These are phyloP conservation scores for Xyrauchen texanus DNA, from an alignment of 2,113 vertebrate genomes.

Conservation along the genomic window DNA sequence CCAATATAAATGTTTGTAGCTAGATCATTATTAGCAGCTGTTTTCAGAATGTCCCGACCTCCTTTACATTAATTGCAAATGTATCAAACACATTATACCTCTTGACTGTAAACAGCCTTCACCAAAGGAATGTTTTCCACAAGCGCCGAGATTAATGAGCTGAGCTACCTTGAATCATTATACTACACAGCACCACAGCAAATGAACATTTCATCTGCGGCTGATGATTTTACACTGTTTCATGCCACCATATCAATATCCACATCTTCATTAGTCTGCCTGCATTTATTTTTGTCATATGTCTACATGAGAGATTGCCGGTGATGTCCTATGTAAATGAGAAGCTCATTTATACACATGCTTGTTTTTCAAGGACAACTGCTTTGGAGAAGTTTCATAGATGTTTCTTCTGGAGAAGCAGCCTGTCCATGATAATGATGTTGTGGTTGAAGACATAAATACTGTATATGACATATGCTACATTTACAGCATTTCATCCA, in stretches of 20 bases:
- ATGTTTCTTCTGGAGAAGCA: conserved; percentile 50
- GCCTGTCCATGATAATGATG: not conserved
- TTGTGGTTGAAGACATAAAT: not conserved
- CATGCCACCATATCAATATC: conserved; percentile 72
- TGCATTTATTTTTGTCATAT: conserved; percentile 65
- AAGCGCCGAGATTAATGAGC: conserved; percentile 21
- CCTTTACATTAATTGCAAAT: not conserved
- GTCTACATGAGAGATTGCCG: conserved; percentile 71
- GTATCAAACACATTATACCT: not conserved
- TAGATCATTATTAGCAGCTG: not conserved
- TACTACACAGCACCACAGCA: conserved; percentile 11
- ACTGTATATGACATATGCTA: not conserved
- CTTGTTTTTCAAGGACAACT: conserved; percentile 68
- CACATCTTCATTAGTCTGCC: conserved; percentile 69
- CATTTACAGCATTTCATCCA: not conserved
- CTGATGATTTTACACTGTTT: conserved; percentile 63
- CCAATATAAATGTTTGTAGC: not conserved
- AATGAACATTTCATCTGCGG: conserved; percentile 59
- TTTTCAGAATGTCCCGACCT: not conserved
- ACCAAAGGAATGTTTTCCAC: not conserved
- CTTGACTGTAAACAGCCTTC: not conserved
- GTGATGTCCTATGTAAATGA: conserved; percentile 75
- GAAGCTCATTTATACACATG: conserved; percentile 53
- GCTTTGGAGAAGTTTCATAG: conserved; percentile 43
- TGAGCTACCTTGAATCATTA: conserved; percentile 22